A percentile compares a stretch with the other conserved stretches of the same genome.
These are phyloP conservation scores for Ploceus nigricollis DNA, from an alignment of 2,113 vertebrate genomes.

Conservation along the genomic window DNA sequence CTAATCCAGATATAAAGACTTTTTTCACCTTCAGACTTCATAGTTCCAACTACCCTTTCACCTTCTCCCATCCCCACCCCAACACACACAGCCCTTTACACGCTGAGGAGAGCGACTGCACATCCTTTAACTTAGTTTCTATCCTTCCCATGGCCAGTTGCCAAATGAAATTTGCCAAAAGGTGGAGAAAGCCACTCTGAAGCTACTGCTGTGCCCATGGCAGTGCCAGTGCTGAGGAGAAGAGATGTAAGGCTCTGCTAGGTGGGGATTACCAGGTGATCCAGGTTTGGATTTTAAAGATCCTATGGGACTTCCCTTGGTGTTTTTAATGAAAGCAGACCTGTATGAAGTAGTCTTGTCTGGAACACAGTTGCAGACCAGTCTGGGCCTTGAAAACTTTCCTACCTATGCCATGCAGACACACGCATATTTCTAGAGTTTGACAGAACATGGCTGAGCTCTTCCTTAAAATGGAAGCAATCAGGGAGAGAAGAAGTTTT, in stretches of 20 bases:
- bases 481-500: neutral
- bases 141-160: neutral
- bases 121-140: neutral
- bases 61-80: neutral
- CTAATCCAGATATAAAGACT: constrained; percentile 43
- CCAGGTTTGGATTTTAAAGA: neutral
- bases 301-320: neutral
- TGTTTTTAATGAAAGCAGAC: neutral
- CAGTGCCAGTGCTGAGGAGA: neutral
- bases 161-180: neutral
- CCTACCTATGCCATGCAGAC: neutral
- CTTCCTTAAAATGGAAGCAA: neutral
- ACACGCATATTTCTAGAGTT: neutral
- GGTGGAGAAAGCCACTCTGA: neutral
- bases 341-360: neutral
- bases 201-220: rapidly evolving
- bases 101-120: neutral
- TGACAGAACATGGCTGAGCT: neutral
- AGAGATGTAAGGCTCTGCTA: neutral
- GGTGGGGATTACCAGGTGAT: neutral
- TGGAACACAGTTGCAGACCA: neutral
- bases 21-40: constrained; percentile 51
- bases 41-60: constrained; percentile 3
- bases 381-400: neutral
- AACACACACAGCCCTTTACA: neutral